Evolutionary conservation across 2,888 invertebrate genomes (phyloP), one percentile per base, ranked within the genome.

Genomic region (Clusia tigrina): DNA sequence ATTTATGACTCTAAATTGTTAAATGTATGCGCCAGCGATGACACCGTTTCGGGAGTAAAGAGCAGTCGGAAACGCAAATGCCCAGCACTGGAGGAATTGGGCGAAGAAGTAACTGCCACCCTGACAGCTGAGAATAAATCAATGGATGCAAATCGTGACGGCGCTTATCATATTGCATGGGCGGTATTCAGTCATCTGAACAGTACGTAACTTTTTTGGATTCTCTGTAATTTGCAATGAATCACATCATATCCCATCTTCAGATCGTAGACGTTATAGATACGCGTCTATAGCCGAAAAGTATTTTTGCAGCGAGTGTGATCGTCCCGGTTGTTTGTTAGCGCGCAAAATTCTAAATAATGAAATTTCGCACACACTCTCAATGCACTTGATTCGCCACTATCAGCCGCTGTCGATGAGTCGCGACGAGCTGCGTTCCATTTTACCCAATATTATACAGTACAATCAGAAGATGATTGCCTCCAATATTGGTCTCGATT

Each of bases 261-360:
- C 56, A 78, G 79, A 74, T 65, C 78, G 84, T 5, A 78, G 80
- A 68, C 82, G 79, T 37, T 84, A 80, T 69, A 74, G 76, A 32
- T 70, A 77, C 61, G 69, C 76, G 3, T 71, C 70, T 57, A 74
- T 83, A 64, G 80, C 81, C 54, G 74, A 76, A 60, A 75, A 81
- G 62, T 80, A 73, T 63, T 82, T 84, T 65, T 84, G 84, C 64
- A 69, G 71, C 6, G 76, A 83, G 46, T 83, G 83, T 32, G 76
- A 77, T 48, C 72, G 74, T 12, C 77, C 79, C 6, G 75, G 82
- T 12, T 84, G 84, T 72, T 76, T 77, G 58, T 65, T 84, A 66
- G 84, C 84, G 10, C 76, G 77, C 37, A 83, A 83, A 70, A 81
- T 84, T 25, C 73, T 84, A 62, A 80, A 80, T 67, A 82, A 82